phyloP scores from a whole-genome alignment of 1,140 invertebrate genomes.

The Leptinotarsa defecta region DNA sequence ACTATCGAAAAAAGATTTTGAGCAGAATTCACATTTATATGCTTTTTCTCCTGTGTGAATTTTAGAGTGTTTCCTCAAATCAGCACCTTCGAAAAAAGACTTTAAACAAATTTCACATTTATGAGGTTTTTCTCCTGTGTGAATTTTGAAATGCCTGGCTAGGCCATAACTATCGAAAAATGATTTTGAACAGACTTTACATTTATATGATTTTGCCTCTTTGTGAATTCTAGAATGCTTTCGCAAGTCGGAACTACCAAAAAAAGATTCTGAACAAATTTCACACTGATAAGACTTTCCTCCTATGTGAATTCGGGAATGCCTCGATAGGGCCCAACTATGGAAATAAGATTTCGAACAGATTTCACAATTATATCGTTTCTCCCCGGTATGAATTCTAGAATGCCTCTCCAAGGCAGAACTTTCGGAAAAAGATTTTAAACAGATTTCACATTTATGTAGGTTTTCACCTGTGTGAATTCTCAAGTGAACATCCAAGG shows the following conservation, averaged over 20 bases:
- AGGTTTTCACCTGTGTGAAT: too few relatives aligned
- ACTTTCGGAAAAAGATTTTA: too few relatives aligned
- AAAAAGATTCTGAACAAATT: too few relatives aligned
- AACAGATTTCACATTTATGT: too few relatives aligned
- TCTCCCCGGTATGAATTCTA: too few relatives aligned
- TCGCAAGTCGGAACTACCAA: neutral
- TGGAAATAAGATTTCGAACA: too few relatives aligned
- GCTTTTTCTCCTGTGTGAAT: conserved; percentile 12
- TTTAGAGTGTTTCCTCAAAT: neutral
- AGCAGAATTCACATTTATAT: conserved; percentile 10
- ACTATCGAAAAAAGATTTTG: neutral
- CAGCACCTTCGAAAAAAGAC: neutral
- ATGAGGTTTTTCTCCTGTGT: neutral
- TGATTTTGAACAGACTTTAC: neutral
- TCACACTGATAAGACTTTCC: too few relatives aligned
- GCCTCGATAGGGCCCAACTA: too few relatives aligned
- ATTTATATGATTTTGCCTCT: neutral
- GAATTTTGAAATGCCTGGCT: neutral
- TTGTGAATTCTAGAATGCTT: neutral
- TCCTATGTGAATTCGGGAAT: too few relatives aligned
- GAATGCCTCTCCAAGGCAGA: too few relatives aligned
- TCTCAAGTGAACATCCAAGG: too few relatives aligned
- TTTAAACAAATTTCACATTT: conserved; percentile 68
- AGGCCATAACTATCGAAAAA: neutral
- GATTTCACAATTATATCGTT: too few relatives aligned